Evolutionary conservation across 2,888 invertebrate species (phyloP), one percentile per base, ranked within the genome.

Genomic region (Drosophila sordidula): DNA sequence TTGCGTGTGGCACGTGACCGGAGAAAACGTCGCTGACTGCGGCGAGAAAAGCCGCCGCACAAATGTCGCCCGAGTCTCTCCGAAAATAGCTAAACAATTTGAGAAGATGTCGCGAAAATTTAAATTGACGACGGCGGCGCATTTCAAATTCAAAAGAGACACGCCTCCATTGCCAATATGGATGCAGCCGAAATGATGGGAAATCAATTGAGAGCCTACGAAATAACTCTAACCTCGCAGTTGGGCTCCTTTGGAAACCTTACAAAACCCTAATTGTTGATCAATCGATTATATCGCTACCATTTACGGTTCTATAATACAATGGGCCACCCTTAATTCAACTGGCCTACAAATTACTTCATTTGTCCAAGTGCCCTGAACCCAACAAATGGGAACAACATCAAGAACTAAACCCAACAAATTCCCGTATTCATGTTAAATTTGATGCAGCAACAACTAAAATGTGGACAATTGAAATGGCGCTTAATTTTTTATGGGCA

Each of bases 21-120:
- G 51, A 32, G 51, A 66, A 62, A 66, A 50, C 63, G 50, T 63
- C 57, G 70, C 52, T 39, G 58, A 32, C 18, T 50, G 12, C 49
- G 55, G 75, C 70, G 44, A 39, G 42, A 59, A 75, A 76, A 75
- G 64, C 55, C 56, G 51, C 54, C 29, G 29, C 29, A 61, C 58
- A 52, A 77, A 62, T 67, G 61, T 46, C 51, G 46, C 55, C 52
- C 12, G 46, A 51, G 41, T n/a, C 49, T 34, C 76, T 39, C 69
- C 84, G 46, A 73, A 88, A 85, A 85, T 88, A 89, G 87, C 89
- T 82, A 85, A 88, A 83, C 87, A 88, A 85, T 86, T 83, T 71
- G 69, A 75, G 78, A 88, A 88, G 87, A 80, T 88, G 87, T 86
- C 84, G 78, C 76, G 74, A 64, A 78, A 75, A 86, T 82, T 76